phyloP scores from a whole-genome alignment of 2,113 vertebrate genomes.

The Phyllostomus hastatus region DNA sequence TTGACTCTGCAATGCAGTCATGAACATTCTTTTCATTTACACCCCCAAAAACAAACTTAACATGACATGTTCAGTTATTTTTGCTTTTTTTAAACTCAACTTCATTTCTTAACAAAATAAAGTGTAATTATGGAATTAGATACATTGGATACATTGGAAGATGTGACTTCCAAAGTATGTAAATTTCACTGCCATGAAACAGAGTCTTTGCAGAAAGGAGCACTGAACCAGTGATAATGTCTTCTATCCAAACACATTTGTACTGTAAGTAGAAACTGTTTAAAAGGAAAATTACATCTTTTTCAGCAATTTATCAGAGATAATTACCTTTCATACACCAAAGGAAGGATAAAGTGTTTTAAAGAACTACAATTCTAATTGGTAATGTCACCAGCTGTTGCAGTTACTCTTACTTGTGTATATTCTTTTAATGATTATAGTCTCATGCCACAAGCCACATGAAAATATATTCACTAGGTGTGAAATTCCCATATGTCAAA shows the following conservation, averaged over 20 bases:
- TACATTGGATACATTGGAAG: background rate
- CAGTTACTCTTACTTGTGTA: slow-evolving; percentile 84
- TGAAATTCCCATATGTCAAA: slow-evolving; percentile 90
- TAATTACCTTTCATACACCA: slow-evolving; percentile 82
- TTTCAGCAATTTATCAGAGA: slow-evolving; percentile 82
- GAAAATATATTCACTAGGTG: slow-evolving; percentile 89
- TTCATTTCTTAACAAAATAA: slow-evolving; percentile 23
- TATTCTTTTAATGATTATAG: slow-evolving; percentile 86
- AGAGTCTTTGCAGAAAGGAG: slow-evolving; percentile 28
- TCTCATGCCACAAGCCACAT: slow-evolving; percentile 83
- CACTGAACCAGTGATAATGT: slow-evolving; percentile 55
- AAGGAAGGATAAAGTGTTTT: slow-evolving; percentile 82
- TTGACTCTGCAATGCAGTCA: background rate
- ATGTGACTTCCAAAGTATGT: slow-evolving; percentile 58
- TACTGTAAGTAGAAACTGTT: slow-evolving; percentile 74
- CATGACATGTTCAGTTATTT: background rate
- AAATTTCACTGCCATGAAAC: slow-evolving; percentile 50
- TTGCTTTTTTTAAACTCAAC: background rate
- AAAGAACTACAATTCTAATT: slow-evolving; percentile 88
- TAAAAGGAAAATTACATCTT: slow-evolving; percentile 83
- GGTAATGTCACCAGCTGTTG: slow-evolving; percentile 90
- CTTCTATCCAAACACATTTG: slow-evolving; percentile 73
- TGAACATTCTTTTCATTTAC: background rate
- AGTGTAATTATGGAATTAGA: slow-evolving; percentile 39
- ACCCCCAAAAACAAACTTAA: background rate